A percentile compares a stretch with the other conserved stretches of the same genome.
phyloP scores from a whole-genome alignment of 1,140 invertebrate genomes.

The Hestina assimilis region DNA sequence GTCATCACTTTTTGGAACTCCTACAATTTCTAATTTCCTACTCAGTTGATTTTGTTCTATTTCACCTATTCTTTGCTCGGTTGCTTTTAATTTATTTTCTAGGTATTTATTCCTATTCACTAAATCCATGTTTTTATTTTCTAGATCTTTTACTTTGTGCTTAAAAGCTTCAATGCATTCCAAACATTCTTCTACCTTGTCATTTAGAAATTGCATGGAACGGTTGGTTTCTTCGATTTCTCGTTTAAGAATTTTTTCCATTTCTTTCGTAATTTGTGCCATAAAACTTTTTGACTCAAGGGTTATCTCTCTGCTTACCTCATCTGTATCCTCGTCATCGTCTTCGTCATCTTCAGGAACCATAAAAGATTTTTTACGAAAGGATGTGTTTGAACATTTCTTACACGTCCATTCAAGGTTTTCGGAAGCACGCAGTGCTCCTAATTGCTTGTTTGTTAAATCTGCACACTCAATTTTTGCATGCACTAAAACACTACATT shows the following conservation, averaged over 20 bases:
- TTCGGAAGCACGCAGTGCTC: slow-evolving; percentile 1
- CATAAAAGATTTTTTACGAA: slow-evolving; percentile 1
- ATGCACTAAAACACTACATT: slow-evolving; percentile 15
- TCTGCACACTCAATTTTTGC: background rate
- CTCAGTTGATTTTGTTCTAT: slow-evolving; percentile 24
- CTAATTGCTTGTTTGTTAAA: slow-evolving; percentile 10
- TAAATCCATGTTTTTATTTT: slow-evolving; percentile 22
- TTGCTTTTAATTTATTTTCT: slow-evolving; percentile 17
- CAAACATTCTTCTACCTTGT: slow-evolving; percentile 1
- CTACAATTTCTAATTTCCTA: slow-evolving; percentile 18
- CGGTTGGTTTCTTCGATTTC: background rate
- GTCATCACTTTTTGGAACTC: background rate
- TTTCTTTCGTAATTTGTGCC: background rate
- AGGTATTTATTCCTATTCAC: slow-evolving; percentile 22
- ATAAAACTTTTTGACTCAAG: background rate
- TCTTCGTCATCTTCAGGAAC: background rate
- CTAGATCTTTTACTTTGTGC: background rate
- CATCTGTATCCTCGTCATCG: background rate
- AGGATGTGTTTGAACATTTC: background rate
- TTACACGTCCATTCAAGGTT: slow-evolving; percentile 15
- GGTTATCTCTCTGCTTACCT: background rate
- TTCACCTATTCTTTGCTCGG: slow-evolving; percentile 25
- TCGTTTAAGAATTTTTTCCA: slow-evolving; percentile 1
- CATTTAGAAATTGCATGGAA: background rate
- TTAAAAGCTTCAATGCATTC: slow-evolving; percentile 1